Percentiles rank a stretch among this genome's conserved stretches.
Evolutionary conservation across 2,113 vertebrate genomes (phyloP).

Genomic region (Callipepla squamata): DNA sequence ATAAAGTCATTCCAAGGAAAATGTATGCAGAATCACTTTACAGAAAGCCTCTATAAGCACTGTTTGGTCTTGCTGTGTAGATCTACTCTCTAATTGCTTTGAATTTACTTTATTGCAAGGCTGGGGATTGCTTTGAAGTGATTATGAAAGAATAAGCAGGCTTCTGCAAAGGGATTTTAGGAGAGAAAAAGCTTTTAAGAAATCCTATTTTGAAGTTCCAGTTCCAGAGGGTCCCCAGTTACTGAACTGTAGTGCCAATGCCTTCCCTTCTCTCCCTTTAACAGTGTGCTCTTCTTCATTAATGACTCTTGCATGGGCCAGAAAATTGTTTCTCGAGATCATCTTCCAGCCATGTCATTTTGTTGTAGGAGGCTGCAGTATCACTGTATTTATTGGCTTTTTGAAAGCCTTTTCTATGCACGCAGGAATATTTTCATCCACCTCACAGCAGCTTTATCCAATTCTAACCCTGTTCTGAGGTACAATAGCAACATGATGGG

Average conservation of each 20-base stretch:
- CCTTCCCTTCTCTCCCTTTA: background rate
- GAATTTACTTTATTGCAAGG: slow-evolving; percentile 78
- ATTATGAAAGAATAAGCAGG: slow-evolving; percentile 73
- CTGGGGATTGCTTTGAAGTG: slow-evolving; percentile 75
- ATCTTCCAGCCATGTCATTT: slow-evolving; percentile 26
- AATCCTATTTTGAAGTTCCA: slow-evolving; percentile 64
- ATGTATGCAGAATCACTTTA: slow-evolving; percentile 60
- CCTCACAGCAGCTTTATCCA: slow-evolving; percentile 43
- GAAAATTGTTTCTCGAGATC: slow-evolving; percentile 32
- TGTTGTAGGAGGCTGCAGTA: background rate
- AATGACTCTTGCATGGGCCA: slow-evolving; percentile 37
- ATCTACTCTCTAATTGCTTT: slow-evolving; percentile 75
- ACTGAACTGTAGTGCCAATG: background rate
- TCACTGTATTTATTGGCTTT: slow-evolving; percentile 44
- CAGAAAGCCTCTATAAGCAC: slow-evolving; percentile 52
- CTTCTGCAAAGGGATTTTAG: slow-evolving; percentile 68
- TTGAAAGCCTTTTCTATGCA: slow-evolving; percentile 14
- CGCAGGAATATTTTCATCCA: slow-evolving; percentile 11
- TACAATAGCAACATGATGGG: background rate
- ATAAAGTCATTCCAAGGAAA: slow-evolving; percentile 68
- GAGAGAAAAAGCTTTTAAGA: slow-evolving; percentile 62
- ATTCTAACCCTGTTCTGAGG: slow-evolving; percentile 3
- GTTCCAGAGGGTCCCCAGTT: slow-evolving; percentile 22
- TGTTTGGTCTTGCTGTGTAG: slow-evolving; percentile 64
- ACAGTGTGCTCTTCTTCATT: background rate